A percentile compares a stretch with the other conserved stretches of the same genome.
These are phyloP conservation scores for Tryphoninae sp. DNA, from an alignment of 2,888 invertebrate species.

Conservation along the genomic window DNA sequence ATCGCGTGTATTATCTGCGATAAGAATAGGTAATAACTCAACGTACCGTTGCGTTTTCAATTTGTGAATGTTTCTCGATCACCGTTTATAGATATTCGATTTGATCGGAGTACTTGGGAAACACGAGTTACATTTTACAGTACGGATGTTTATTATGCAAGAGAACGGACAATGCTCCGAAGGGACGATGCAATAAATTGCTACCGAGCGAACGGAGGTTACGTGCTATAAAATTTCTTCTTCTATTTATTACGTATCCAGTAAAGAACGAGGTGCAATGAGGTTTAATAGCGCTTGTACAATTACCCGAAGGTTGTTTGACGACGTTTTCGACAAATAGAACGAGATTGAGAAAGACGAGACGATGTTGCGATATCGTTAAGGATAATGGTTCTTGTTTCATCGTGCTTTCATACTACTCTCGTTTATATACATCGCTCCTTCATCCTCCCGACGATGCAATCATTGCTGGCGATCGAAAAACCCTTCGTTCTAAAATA, in stretches of 20 bases:
- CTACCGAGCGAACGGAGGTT: not conserved
- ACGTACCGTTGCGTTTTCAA: not conserved
- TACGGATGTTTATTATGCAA: not conserved
- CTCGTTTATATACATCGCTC: conserved; percentile 7
- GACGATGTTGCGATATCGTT: conserved; percentile 46
- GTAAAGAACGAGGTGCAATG: conserved; percentile 4
- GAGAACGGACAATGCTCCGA: not conserved
- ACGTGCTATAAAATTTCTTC: conserved; percentile 28
- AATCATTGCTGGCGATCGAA: not conserved
- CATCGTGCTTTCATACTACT: conserved; percentile 27
- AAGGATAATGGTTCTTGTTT: conserved; percentile 51
- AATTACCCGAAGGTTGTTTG: conserved; percentile 46
- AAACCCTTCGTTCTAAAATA: conserved; percentile 10
- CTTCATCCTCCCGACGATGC: conserved; percentile 28
- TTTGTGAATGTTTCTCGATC: not conserved
- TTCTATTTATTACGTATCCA: conserved; percentile 22
- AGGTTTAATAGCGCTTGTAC: conserved; percentile 41
- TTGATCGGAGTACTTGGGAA: not conserved
- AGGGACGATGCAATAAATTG: not conserved
- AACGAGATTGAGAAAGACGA: conserved; percentile 16
- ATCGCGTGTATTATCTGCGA: not conserved
- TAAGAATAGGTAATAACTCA: not conserved
- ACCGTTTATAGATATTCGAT: not conserved
- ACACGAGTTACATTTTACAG: not conserved
- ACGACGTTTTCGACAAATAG: conserved; percentile 25